A percentile compares a stretch with the other conserved stretches of the same genome.
Evolutionary conservation across 2,113 vertebrate genomes (phyloP).

Genomic region (Takifugu bimaculatus): DNA sequence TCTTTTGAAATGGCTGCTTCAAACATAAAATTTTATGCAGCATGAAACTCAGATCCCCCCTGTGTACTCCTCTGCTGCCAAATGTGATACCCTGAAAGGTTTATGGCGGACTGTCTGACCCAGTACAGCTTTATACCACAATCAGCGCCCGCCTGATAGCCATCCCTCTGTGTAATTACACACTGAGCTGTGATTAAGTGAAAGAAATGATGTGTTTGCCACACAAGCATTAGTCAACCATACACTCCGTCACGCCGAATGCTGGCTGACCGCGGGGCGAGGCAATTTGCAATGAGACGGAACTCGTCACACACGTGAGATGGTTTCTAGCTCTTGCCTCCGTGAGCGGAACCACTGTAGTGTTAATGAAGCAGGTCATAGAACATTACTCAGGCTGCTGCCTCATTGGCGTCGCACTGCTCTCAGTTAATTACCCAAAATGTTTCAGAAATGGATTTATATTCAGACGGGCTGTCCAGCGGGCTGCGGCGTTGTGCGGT

Average conservation of each 20-base stretch:
- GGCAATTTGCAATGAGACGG: neutral
- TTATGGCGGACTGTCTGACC: slow-evolving; percentile 25
- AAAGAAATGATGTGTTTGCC: slow-evolving; percentile 53
- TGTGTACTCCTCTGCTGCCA: slow-evolving; percentile 19
- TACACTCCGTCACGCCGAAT: slow-evolving; percentile 10
- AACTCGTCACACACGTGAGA: neutral
- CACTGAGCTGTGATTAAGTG: slow-evolving; percentile 48
- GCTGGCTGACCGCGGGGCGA: neutral
- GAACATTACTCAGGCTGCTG: slow-evolving; percentile 25
- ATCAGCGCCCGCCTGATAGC: slow-evolving; percentile 29
- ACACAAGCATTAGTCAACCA: slow-evolving; percentile 45
- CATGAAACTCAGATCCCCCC: neutral
- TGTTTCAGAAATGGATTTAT: too few species aligned
- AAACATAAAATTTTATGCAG: slow-evolving; percentile 19
- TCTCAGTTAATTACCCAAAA: neutral
- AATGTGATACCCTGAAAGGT: slow-evolving; percentile 44
- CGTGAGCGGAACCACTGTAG: slow-evolving; percentile 8
- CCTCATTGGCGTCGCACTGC: neutral
- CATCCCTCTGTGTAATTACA: slow-evolving; percentile 56
- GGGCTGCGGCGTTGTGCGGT: too few species aligned
- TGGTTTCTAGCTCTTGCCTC: slow-evolving; percentile 1
- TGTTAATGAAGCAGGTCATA: slow-evolving; percentile 34
- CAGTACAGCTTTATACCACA: slow-evolving; percentile 33
- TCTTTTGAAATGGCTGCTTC: slow-evolving; percentile 21
- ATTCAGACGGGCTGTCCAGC: too few species aligned